A percentile compares a stretch with the other conserved stretches of the same genome.
Conservation (phyloP, 2,113 vertebrate genomes). For the Porphyrio hochstetteri region DNA sequence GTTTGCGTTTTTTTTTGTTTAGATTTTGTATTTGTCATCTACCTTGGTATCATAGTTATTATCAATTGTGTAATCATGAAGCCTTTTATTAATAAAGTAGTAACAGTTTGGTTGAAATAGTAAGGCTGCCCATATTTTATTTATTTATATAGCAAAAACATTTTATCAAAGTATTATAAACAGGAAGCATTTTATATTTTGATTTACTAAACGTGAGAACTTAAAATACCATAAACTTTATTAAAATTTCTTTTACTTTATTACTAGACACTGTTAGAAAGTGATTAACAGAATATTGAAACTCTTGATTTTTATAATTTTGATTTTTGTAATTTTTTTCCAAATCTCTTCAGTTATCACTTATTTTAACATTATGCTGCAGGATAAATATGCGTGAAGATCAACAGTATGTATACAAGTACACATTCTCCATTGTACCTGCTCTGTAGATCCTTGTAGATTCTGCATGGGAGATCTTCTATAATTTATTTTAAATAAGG, state of each 20-base stretch:
- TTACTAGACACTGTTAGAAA: neutral
- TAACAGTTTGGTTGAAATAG: neutral
- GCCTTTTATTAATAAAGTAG: neutral
- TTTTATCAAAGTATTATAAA: neutral
- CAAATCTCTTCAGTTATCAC: conserved; percentile 70
- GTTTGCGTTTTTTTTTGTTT: neutral
- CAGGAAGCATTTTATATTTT: neutral
- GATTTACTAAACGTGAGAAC: neutral
- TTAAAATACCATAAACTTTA: neutral
- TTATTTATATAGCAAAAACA: neutral
- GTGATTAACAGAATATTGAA: neutral
- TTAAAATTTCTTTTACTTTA: neutral
- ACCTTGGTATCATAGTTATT: neutral
- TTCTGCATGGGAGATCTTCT: conserved; percentile 44
- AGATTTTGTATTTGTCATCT: neutral
- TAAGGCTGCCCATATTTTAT: neutral
- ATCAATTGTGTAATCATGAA: neutral
- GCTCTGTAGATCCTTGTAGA: conserved; percentile 50
- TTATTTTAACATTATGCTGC: conserved; percentile 81
- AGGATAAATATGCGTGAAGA: conserved; percentile 77
- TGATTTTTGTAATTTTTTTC: conserved; percentile 59
- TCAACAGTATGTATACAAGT: conserved; percentile 78
- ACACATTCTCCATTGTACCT: neutral
- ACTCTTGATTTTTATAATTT: conserved; percentile 25
- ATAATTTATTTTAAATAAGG: conserved; percentile 4